Evolutionary conservation across 2,888 invertebrate species (phyloP).

Genomic region (Hemistola chrysoprasaria): DNA sequence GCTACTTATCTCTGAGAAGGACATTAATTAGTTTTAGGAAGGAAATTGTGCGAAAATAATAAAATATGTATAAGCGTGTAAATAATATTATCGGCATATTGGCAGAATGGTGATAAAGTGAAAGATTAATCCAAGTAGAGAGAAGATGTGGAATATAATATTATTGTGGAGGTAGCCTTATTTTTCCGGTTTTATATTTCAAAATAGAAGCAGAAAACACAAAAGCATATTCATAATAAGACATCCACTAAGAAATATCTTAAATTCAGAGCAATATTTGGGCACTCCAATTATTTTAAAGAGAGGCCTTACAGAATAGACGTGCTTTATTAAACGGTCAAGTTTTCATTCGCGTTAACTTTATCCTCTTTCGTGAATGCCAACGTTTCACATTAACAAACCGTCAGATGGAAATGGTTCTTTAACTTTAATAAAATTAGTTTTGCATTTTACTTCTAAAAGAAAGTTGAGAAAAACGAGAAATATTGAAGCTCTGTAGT

Average conservation of each 20-base stretch:
- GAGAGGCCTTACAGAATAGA: slow-evolving; percentile 43
- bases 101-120: too few species aligned
- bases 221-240: slow-evolving; percentile 18
- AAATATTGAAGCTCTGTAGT: not conserved
- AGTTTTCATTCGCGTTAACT: slow-evolving; percentile 17
- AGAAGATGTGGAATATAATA: too few species aligned
- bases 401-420: too few species aligned
- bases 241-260: slow-evolving; percentile 41
- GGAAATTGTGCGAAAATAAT: slow-evolving; percentile 8
- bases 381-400: slow-evolving; percentile 9
- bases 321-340: slow-evolving; percentile 42
- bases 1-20: slow-evolving; percentile 12
- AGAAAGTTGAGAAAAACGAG: not conserved
- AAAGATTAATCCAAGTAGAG: too few species aligned
- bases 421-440: too few species aligned
- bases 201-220: not conserved
- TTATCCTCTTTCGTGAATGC: slow-evolving; percentile 6
- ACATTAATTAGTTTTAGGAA: slow-evolving; percentile 15
- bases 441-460: too few species aligned
- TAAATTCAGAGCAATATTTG: slow-evolving; percentile 46
- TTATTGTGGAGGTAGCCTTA: too few species aligned
- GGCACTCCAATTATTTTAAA: slow-evolving; percentile 63
- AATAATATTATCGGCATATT: slow-evolving; percentile 13
- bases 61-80: slow-evolving; percentile 16
- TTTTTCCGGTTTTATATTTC: too few species aligned